Evolutionary conservation across 2,888 invertebrate genomes (phyloP).

Genomic region (Steinernema scapterisci): DNA sequence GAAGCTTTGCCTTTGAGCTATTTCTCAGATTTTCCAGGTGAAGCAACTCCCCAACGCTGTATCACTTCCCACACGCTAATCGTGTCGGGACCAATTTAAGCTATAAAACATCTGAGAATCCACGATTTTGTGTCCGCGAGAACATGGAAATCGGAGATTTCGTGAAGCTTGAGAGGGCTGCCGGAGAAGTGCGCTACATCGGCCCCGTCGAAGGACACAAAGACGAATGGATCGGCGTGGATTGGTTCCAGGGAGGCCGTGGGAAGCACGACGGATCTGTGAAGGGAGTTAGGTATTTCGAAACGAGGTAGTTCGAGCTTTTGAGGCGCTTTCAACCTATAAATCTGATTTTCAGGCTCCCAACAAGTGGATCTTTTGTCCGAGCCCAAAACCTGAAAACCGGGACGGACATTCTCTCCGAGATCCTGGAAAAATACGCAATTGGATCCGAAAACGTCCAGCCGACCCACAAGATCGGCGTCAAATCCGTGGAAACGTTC

Average conservation of each 20-base stretch:
- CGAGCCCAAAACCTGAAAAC: slow-evolving; percentile 80
- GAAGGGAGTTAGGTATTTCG: slow-evolving; percentile 82
- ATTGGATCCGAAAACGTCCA: slow-evolving; percentile 66
- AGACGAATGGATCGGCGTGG: slow-evolving; percentile 84
- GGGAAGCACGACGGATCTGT: slow-evolving; percentile 91
- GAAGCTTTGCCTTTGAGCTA: too few species aligned
- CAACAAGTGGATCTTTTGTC: slow-evolving; percentile 87
- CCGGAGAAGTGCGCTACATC: slow-evolving; percentile 74
- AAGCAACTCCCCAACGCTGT: too few species aligned
- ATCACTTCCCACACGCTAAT: too few species aligned
- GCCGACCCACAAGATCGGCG: slow-evolving; percentile 75
- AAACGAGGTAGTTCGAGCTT: too few species aligned
- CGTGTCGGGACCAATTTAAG: too few species aligned
- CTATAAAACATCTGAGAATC: too few species aligned
- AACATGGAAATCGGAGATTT: not conserved
- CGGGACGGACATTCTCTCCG: slow-evolving; percentile 77
- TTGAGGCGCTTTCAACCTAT: too few species aligned
- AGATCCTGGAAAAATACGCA: slow-evolving; percentile 77
- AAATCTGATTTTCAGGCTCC: too few species aligned
- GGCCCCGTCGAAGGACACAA: slow-evolving; percentile 77
- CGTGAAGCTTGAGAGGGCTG: not conserved
- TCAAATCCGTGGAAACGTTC: slow-evolving; percentile 14
- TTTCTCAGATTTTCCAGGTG: too few species aligned
- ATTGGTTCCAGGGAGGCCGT: slow-evolving; percentile 87
- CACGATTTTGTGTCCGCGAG: too few species aligned